phyloP scores from a whole-genome alignment of 2,888 invertebrate genomes.

The Napeogenes inachia region DNA sequence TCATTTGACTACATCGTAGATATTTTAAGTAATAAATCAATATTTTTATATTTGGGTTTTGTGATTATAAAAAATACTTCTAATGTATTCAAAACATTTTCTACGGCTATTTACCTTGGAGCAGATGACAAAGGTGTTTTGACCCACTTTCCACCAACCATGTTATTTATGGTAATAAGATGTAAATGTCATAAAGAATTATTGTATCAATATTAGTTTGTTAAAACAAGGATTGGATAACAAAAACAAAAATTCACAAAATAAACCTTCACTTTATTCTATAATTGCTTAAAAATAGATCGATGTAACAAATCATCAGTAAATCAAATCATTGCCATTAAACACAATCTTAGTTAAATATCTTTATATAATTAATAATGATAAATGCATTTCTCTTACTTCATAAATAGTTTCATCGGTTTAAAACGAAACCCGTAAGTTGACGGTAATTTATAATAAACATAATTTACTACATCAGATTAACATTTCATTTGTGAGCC shows the following conservation, averaged over 20 bases:
- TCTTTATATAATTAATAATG: conserved; percentile 47
- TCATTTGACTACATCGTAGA: no score
- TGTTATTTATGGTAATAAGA: no score
- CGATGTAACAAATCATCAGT: conserved; percentile 65
- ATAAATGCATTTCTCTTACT: conserved; percentile 57
- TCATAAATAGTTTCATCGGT: conserved; percentile 20
- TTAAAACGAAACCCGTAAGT: conserved; percentile 28
- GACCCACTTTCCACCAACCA: no score
- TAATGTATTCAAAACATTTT: no score
- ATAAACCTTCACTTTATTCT: conserved; percentile 62
- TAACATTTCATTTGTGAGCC: conserved; percentile 22
- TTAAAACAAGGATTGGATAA: conserved; percentile 13
- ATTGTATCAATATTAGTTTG: no score
- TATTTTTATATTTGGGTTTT: no score
- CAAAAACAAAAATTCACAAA: conserved; percentile 49
- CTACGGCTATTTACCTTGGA: no score
- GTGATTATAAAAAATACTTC: no score
- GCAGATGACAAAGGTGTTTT: no score
- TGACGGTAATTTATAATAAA: conserved; percentile 19
- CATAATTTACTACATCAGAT: conserved; percentile 14
- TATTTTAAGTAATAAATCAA: no score
- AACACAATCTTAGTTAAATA: conserved; percentile 52
- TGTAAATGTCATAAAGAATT: no score
- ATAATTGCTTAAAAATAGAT: conserved; percentile 65
- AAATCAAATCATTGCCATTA: conserved; percentile 60